A percentile compares a stretch with the other conserved stretches of the same genome.
Conservation (phyloP, 1,140 invertebrate species). For the Mya arenaria region DNA sequence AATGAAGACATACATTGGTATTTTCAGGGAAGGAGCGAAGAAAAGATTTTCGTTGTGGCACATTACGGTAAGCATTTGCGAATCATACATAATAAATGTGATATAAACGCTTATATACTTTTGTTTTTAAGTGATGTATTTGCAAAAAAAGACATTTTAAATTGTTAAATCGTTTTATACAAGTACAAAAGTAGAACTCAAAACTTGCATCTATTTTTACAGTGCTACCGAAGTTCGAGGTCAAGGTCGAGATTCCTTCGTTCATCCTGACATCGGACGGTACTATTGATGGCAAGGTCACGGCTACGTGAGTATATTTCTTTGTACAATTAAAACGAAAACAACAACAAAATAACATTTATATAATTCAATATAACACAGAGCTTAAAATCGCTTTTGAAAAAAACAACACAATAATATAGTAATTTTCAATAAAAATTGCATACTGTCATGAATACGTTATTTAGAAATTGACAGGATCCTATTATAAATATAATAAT, state of each 20-base stretch:
- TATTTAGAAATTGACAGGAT: too few species aligned
- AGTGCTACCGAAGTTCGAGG: constrained; percentile 86
- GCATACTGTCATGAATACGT: too few species aligned
- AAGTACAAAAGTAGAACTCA: neutral
- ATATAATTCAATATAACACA: too few species aligned
- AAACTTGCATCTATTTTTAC: constrained; percentile 38
- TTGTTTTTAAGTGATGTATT: neutral
- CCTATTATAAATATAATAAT: too few species aligned
- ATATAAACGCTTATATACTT: neutral
- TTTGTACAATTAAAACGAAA: too few species aligned
- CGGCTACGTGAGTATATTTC: constrained; percentile 83
- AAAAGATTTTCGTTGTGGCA: constrained; percentile 84
- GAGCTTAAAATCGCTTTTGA: too few species aligned
- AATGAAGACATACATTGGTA: too few species aligned
- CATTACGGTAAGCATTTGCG: constrained; percentile 81
- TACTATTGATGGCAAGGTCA: constrained; percentile 83
- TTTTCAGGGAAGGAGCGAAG: constrained; percentile 71
- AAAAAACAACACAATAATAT: too few species aligned
- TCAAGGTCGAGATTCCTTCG: constrained; percentile 84
- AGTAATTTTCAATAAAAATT: too few species aligned
- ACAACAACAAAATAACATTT: too few species aligned
- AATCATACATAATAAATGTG: neutral
- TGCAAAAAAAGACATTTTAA: neutral
- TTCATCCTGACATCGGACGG: constrained; percentile 84
- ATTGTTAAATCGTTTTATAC: neutral